Evolutionary conservation across 2,797 vertebrate genomes (phyloP), one percentile per base, ranked within the genome.

Genomic region (Sciurus carolinensis): DNA sequence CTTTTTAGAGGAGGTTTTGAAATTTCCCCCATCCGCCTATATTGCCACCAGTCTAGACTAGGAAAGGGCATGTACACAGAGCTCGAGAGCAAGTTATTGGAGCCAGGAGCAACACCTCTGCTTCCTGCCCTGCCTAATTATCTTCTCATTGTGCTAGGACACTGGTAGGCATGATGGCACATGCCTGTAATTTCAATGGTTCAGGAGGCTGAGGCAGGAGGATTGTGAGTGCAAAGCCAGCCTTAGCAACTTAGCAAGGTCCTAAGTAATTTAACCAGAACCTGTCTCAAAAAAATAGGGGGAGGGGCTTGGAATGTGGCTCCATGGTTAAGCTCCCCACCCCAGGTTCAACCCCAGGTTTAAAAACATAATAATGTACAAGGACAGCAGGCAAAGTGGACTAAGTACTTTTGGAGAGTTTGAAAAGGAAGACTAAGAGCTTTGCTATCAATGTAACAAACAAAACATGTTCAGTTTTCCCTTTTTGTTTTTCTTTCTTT

Each of bases 1-100:
- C 20, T 92, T 90, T 90, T 91, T 30, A 87, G 59, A 88, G 39
- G 67, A 59, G 47, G 8, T 67, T 82, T 80, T 83, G 69, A 81
- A 76, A 17, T n/a, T 11, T 42, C 17, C 59, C 8, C 42, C 52
- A 6, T 3, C 2, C 1, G 20, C 50, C 28, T 24, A 22, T 62
- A 24, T 2, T 52, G 24, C 9, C 59, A 5, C 9, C 7, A 2
- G 3, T 59, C 90, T 85, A 44, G 36, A 20, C 33, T 66, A n/a
- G 30, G 26, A 24, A 39, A 77, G 5, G 52, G 26, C n/a, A 64
- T 36, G 20, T 59, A 22, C 39, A 33, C 12, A 28, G 14, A 33
- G 36, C 57, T 30, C 24, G 22, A 91, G 57, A 82, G 26, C 36
- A 87, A 82, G 54, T 85, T 22, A 3, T 42, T 4, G 24, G 50